Base-by-base conservation (phyloP, 30 jellyfish, hydroid and myxozoan genomes). In the Hydractinia echinata region DNA sequence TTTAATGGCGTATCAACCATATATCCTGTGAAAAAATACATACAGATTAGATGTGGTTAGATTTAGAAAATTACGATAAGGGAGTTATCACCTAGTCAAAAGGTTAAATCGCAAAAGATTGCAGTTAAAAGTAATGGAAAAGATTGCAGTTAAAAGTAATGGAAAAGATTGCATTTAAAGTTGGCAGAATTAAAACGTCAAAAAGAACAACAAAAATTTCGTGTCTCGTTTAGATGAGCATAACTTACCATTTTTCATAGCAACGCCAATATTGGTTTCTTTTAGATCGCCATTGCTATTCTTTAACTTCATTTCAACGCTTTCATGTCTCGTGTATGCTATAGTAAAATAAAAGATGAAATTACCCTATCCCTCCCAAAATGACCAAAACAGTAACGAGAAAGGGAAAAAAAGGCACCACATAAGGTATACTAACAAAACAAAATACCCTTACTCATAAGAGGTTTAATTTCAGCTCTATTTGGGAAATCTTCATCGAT, bases 1-100 rank as follows among this genome's bases (percentile, higher is more conserved):
- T 80, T 80, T 81, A 80, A 80, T 13, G 87, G 87, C 10, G 87
- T 55, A 61, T 66, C 87, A 14, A 80, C 84, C 84, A 80, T 80
- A 52, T 60, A 15, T 4, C 87, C 87, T 80, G 14, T 51, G n/a
- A 66, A 80, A 76, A 39, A 68, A 58, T 11, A 58, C 69, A 58
- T 58, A 58, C 44, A 2, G 44, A 30, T 30, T 30, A 30, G 2
- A 30, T 1, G 44, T 30, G 44, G 44, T 30, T 30, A 30, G 44
- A 30, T 30, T 30, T 30, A 30, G 44, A 30, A 30, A 30, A 30
- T 30, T 30, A 30, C 44, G 2, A 30, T 30, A 30, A 30, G 44
- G 44, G 44, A 30, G 44, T 30, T 30, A 30, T 30, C 44, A 30
- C 44, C 44, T 30, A 30, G 44, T 30, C 44, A 30, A 30, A 30